Percentiles rank a stretch among this genome's conserved stretches.
These are phyloP conservation scores for Syngnathus acus DNA, from an alignment of 2,797 vertebrate species.

Conservation along the genomic window DNA sequence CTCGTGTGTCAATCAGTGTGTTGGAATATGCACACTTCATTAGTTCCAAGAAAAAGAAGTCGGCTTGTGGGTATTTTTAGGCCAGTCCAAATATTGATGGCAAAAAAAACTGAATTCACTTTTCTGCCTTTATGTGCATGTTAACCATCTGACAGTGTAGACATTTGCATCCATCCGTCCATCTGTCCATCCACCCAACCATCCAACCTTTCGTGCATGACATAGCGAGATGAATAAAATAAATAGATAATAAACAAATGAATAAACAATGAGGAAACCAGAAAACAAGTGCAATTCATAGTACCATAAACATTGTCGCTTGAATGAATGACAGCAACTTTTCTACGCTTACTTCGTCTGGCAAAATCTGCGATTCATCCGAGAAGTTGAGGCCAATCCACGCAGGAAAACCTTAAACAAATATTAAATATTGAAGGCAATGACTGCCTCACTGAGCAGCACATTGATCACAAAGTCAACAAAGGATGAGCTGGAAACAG, in stretches of 20 bases:
- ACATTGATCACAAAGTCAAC: constrained; percentile 26
- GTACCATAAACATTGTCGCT: neutral
- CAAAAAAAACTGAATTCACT: neutral
- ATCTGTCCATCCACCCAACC: too few relatives aligned
- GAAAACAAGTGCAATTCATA: neutral
- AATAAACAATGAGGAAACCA: neutral
- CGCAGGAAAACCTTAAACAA: constrained; percentile 10
- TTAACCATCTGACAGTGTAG: neutral
- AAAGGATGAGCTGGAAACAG: constrained; percentile 25
- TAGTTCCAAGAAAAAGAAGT: constrained; percentile 28
- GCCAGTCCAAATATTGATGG: constrained; percentile 1
- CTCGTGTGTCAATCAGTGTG: constrained; percentile 43
- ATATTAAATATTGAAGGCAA: constrained; percentile 20
- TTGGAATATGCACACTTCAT: constrained; percentile 24
- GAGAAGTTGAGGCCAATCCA: neutral
- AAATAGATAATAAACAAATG: neutral
- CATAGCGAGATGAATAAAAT: too few relatives aligned
- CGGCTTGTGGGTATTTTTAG: constrained; percentile 15
- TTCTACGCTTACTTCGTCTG: neutral
- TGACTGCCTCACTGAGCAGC: constrained; percentile 31
- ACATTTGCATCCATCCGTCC: neutral
- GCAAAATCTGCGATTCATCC: neutral
- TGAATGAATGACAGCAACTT: neutral
- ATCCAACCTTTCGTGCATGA: too few relatives aligned
- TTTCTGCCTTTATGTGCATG: constrained; percentile 7